A percentile compares a stretch with the other conserved stretches of the same genome.
phyloP scores from a whole-genome alignment of 2,888 invertebrate genomes.

The Netelia melanura region DNA sequence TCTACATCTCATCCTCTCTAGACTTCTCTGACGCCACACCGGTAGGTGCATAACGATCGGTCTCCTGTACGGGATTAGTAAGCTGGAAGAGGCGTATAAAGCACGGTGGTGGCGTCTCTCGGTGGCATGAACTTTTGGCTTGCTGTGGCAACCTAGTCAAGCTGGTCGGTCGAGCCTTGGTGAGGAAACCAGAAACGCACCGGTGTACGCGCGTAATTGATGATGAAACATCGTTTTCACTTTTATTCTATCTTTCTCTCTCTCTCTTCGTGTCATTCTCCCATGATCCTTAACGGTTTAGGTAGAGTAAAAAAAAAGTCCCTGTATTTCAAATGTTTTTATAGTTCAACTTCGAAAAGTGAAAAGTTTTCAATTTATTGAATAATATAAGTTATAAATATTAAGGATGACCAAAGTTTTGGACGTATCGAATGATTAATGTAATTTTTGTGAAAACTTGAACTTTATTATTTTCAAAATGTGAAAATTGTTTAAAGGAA shows the following conservation, averaged over 20 bases:
- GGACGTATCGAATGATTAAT: too few relatives aligned
- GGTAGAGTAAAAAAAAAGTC: too few relatives aligned
- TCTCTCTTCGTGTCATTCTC: slow-evolving; percentile 14
- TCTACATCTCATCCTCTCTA: slow-evolving; percentile 28
- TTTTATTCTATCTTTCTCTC: background rate
- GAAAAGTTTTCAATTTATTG: too few relatives aligned
- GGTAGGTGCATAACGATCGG: slow-evolving; percentile 26
- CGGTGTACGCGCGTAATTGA: slow-evolving; percentile 34
- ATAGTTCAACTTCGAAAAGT: slow-evolving; percentile 2
- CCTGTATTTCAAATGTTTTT: too few relatives aligned
- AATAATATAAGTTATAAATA: too few relatives aligned
- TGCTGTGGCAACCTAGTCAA: slow-evolving; percentile 36
- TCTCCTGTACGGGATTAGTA: slow-evolving; percentile 19
- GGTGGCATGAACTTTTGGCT: slow-evolving; percentile 10
- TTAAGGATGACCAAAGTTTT: too few relatives aligned
- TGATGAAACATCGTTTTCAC: slow-evolving; percentile 34
- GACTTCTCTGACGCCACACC: slow-evolving; percentile 60
- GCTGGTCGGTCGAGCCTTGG: slow-evolving; percentile 53
- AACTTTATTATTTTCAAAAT: too few relatives aligned
- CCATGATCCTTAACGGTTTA: background rate
- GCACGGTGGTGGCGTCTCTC: slow-evolving; percentile 32
- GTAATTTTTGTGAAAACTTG: too few relatives aligned
- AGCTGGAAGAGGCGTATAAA: slow-evolving; percentile 35
- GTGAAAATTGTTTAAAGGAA: too few relatives aligned
- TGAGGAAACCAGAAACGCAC: slow-evolving; percentile 46